Evolutionary conservation across 2,888 invertebrate genomes (phyloP), one percentile per base, ranked within the genome.

Genomic region (Beris chalybata): DNA sequence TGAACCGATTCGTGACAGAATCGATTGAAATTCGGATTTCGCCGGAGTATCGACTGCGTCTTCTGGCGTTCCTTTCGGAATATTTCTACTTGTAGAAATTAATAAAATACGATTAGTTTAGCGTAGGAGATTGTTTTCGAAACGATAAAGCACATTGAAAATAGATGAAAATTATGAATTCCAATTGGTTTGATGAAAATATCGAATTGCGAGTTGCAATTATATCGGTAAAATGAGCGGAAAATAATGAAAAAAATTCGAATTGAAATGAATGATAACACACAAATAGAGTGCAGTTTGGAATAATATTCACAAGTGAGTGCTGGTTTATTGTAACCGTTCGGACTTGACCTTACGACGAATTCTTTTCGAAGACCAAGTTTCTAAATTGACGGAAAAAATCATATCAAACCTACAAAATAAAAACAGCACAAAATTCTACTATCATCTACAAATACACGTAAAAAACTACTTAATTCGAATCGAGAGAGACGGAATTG

Each of bases 1-100:
- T 5, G 87, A 84, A 69, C 74, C 71, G 69, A 77, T 77, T 43
- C 77, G 75, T 53, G 76, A 75, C 45, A 79, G 71, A 12, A 80
- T 73, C 0, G 81, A 79, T 67, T 79, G 74, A 66, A 78, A 80
- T 52, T 80, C 79, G 65, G 74, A 68, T 48, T 74, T 55, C 7
- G 5, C 15, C 4, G 7, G 3, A 12, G 63, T 43, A 15, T 50
- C 45, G 7, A 47, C 31, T 11, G 71, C 70, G 4, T 71, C 73
- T 66, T 74, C 74, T 4, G 66, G 69, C 7, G 72, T 71, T 22
- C 72, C 74, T 30, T 73, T 74, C 65, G 75, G 74, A 6, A 75
- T 75, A 56, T 72, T 75, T 71, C 77, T 77, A 69, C 30, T 52
- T 43, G 4, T 15, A 38, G 52, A 29, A 67, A 59, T 58, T 63